Percentiles rank a stretch among this genome's conserved stretches.
Evolutionary conservation across 1,140 invertebrate species (phyloP).

Genomic region (Tetramorium simillimum): DNA sequence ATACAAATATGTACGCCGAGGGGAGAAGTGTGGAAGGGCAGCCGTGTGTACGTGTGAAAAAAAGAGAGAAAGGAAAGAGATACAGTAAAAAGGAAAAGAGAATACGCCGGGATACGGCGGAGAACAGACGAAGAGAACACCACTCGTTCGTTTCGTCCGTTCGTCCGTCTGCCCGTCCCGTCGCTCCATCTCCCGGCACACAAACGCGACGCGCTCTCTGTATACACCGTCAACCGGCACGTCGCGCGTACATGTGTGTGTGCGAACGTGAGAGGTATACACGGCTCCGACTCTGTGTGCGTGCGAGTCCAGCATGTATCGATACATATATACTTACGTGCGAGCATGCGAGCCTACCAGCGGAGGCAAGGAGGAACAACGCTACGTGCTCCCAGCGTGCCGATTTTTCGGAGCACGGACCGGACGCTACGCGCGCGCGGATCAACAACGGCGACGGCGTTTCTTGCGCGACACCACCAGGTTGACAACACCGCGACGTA

Average conservation of each 20-base stretch:
- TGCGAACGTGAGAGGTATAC: not conserved
- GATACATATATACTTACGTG: slow-evolving; percentile 67
- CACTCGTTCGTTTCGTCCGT: not conserved
- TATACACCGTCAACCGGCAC: slow-evolving; percentile 62
- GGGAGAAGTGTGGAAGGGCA: not conserved
- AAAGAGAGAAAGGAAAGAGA: not conserved
- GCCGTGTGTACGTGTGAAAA: not conserved
- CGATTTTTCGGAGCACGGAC: slow-evolving; percentile 30
- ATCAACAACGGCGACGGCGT: slow-evolving; percentile 2
- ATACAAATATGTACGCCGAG: slow-evolving; percentile 45
- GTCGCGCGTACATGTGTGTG: too few relatives aligned
- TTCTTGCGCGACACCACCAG: not conserved
- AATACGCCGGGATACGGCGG: slow-evolving; percentile 21
- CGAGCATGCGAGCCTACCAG: slow-evolving; percentile 59
- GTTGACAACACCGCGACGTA: slow-evolving; percentile 13
- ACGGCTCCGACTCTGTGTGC: not conserved
- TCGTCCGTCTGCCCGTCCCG: slow-evolving; percentile 40
- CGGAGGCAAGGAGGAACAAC: slow-evolving; percentile 33
- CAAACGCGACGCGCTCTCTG: slow-evolving; percentile 29
- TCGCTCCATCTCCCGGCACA: slow-evolving; percentile 31
- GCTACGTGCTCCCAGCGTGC: slow-evolving; percentile 47
- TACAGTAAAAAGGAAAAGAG: not conserved
- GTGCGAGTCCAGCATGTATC: not conserved
- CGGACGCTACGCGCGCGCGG: not conserved
- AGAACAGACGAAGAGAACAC: slow-evolving; percentile 63